Evolutionary conservation across 2,113 vertebrate genomes (phyloP).

Genomic region (Ochotona princeps): DNA sequence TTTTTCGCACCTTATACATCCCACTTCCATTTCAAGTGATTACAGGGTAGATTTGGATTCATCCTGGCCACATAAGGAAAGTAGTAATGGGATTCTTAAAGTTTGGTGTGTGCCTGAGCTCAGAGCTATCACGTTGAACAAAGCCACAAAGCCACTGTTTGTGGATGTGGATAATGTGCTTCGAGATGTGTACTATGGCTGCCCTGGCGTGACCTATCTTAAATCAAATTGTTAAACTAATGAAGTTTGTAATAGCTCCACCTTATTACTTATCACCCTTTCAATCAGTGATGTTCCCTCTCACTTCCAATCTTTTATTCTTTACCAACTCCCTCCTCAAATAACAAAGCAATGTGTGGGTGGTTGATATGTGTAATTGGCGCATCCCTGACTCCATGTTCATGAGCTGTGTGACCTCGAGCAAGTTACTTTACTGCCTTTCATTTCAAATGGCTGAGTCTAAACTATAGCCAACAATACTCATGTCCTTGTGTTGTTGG

Average conservation of each 20-base stretch:
- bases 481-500: neutral
- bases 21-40: neutral
- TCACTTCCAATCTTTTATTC: neutral
- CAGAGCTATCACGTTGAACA: too few species aligned
- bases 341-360: neutral
- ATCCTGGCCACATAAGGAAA: neutral
- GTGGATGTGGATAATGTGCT: too few species aligned
- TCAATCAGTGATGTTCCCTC: neutral
- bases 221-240: neutral
- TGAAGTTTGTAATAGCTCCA: neutral
- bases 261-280: neutral
- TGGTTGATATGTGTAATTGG: neutral
- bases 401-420: neutral
- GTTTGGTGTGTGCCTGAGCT: neutral
- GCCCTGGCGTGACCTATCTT: neutral
- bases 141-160: fast-evolving
- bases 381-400: neutral
- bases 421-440: neutral
- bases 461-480: neutral
- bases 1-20: neutral
- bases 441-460: neutral
- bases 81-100: too few species aligned
- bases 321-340: neutral
- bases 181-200: too few species aligned
- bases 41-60: neutral